These are phyloP conservation scores for Epizoanthus ramosus DNA, from an alignment of 92 coral and sea anemone genomes.

Conservation along the genomic window DNA sequence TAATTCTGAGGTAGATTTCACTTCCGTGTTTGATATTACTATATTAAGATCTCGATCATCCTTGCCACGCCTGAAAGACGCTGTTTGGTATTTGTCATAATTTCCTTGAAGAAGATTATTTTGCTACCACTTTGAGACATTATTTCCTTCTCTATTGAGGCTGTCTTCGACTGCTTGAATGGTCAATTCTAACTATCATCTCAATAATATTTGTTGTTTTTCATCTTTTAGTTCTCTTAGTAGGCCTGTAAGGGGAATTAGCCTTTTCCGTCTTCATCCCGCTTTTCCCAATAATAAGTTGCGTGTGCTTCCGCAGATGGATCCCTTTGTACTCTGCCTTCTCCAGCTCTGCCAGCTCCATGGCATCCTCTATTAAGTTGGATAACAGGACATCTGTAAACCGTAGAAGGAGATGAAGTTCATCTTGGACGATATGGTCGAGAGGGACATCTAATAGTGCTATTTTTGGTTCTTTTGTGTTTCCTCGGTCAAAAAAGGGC, in stretches of 20 bases:
- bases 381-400: constrained; percentile 56
- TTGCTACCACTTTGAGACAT: constrained; percentile 12
- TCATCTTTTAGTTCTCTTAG: too few species aligned
- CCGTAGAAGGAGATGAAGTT: constrained; percentile 55
- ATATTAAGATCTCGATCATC: constrained; percentile 16
- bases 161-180: too few species aligned
- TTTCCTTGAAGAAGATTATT: constrained; percentile 28
- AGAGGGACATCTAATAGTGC: constrained; percentile 50
- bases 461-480: too few species aligned
- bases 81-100: constrained; percentile 20
- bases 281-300: too few species aligned
- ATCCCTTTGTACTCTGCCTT: constrained; percentile 54
- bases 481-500: too few species aligned
- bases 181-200: too few species aligned
- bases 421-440: constrained; percentile 62
- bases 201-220: too few species aligned
- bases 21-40: background rate
- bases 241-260: too few species aligned
- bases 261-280: too few species aligned
- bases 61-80: background rate
- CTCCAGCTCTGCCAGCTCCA: constrained; percentile 64
- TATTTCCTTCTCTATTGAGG: constrained; percentile 7
- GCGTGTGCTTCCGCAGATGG: constrained; percentile 42
- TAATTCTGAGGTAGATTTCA: background rate
- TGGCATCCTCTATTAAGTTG: constrained; percentile 54